Base-by-base conservation (phyloP, 1,140 invertebrate species). In the Bombus sibiricus region DNA sequence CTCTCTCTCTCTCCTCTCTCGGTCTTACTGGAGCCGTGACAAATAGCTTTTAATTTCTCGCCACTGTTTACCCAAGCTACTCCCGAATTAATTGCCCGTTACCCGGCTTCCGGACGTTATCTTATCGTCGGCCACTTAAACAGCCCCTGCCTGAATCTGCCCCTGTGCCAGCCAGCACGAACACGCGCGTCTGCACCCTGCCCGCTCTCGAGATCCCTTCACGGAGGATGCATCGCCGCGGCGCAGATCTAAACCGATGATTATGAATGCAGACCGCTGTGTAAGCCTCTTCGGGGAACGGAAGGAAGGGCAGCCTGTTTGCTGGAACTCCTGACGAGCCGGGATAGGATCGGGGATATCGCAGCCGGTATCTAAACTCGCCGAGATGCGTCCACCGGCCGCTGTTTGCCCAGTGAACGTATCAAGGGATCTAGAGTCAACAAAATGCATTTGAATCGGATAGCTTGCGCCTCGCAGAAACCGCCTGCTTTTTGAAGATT, bases 31-130 rank as follows among this genome's bases (percentile, higher is more conserved):
- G 69, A 74, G 62, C 90, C 93, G 93, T 95, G 95, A 95, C 95
- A 95, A 95, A 95, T 95, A 93, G 95, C 94, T 95, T 95, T 95
- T 95, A 95, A 95, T 95, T 95, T 95, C 94, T 95, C 92, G 93
- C 90, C 91, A 91, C 91, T 95, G 94, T 95, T 95, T 95, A 94
- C 93, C 89, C 92, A 91, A 92, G 93, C 91, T 92, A 92, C 92
- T 92, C 90, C 90, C 92, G 92, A 95, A 95, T 94, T 95, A 95
- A 95, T 95, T 95, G 93, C 92, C 92, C 91, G 89, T 90, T 88
- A 89, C 92, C 86, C 87, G 88, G 88, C 90, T 90, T 89, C 86
- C 90, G 91, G 89, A 92, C 93, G 93, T 93, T 95, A 95, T 95
- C 94, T 95, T 95, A 95, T 95, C 94, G 94, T 89, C 92, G 92